phyloP scores from a whole-genome alignment of 2,888 invertebrate genomes.

The Ormyrus rosae region DNA sequence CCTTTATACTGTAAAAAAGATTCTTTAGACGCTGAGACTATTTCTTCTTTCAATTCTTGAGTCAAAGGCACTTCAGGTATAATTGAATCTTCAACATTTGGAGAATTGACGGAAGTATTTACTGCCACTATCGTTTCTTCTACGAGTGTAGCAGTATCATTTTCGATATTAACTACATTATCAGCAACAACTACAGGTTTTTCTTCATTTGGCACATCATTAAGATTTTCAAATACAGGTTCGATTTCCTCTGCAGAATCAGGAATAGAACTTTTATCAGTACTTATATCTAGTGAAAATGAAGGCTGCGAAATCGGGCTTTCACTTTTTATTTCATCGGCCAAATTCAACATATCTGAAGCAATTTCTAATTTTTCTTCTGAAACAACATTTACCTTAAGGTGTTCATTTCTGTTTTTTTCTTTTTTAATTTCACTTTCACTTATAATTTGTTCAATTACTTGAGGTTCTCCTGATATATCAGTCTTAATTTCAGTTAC shows the following conservation, averaged over 20 bases:
- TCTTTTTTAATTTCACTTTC: constrained; percentile 18
- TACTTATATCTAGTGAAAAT: constrained; percentile 23
- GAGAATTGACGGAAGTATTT: constrained; percentile 38
- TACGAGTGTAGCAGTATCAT: constrained; percentile 8
- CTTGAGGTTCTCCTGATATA: not conserved
- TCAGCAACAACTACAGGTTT: constrained; percentile 24
- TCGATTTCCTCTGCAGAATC: constrained; percentile 13
- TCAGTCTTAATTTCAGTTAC: constrained; percentile 1
- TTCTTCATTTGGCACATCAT: constrained; percentile 52
- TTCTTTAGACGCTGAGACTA: constrained; percentile 17
- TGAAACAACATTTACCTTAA: constrained; percentile 23
- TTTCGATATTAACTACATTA: constrained; percentile 26
- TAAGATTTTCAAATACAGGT: constrained; percentile 21
- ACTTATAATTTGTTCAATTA: not conserved
- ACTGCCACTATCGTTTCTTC: constrained; percentile 45
- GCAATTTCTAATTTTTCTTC: constrained; percentile 33
- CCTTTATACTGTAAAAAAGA: constrained; percentile 30
- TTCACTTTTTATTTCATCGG: constrained; percentile 43
- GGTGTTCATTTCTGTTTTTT: constrained; percentile 8
- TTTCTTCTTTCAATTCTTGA: constrained; percentile 36
- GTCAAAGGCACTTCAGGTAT: constrained; percentile 54
- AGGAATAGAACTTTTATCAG: constrained; percentile 17
- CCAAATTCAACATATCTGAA: not conserved
- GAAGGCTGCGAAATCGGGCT: constrained; percentile 7
- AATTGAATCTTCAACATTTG: constrained; percentile 31